Base-by-base conservation (phyloP, 2,888 invertebrate species). In the Calameuta filiformis region DNA sequence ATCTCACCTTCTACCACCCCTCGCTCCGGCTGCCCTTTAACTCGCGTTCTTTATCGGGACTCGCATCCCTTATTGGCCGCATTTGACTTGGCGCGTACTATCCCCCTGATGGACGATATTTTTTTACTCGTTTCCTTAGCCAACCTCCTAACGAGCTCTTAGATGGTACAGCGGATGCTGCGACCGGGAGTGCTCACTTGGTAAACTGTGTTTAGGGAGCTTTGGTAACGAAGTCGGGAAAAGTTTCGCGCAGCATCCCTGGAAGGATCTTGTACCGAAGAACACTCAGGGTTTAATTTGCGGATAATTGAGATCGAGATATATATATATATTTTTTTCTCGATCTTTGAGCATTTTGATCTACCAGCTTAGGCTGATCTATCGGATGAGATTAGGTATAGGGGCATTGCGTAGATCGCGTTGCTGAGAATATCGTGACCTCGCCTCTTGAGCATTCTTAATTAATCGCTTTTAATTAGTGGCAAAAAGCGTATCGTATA, bases 381-480 rank as follows among this genome's bases (percentile, higher is more conserved):
- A 9, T 23, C 56, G 56, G 56, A 56, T 9, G 56, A 56, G 9
- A 9, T 56, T 23, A 23, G 40, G 40, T 4, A 37, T 37, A 15
- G 40, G 12, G 40, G 15, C 15, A 56, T 56, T 23, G 56, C 56
- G 23, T 9, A 56, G 56, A 56, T 56, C 56, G 23, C 23, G 9
- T 23, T 56, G 56, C 56, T 83, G 84, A 81, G 83, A 84, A 82
- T 82, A 80, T 76, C 82, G 81, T 80, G 84, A 83, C 80, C 81
- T 77, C 31, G 56, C 23, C 56, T 56, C 9, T 23, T 6, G 23
- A 56, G 56, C 23, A 76, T 78, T 73, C 79, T 79, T 83, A 84
- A 84, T 84, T 82, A 80, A 81, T 81, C 73, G 79, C 71, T 77
- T 81, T 81, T 83, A 83, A 84, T 84, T 83, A 84, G 75, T 75